Percentiles rank a stretch among this genome's conserved stretches.
phyloP scores from a whole-genome alignment of 2,888 invertebrate genomes.

The Calameuta idolon region DNA sequence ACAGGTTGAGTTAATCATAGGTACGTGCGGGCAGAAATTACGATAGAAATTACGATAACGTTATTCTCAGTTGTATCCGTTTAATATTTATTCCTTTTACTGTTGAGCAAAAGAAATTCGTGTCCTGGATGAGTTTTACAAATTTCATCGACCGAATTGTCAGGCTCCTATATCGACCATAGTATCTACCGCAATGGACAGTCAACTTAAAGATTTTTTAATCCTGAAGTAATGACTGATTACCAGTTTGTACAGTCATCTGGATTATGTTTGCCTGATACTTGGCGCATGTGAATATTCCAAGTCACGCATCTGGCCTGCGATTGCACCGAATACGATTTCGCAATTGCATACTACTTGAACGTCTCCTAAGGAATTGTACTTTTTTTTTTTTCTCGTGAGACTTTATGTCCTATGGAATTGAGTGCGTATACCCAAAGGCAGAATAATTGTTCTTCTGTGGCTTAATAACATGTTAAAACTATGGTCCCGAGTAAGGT shows the following conservation, averaged over 20 bases:
- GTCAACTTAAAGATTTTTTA: background rate
- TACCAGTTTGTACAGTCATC: background rate
- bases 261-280: conserved; percentile 40
- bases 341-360: background rate
- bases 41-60: background rate
- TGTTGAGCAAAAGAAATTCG: background rate
- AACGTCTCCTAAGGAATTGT: background rate
- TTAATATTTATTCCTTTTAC: background rate
- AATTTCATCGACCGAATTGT: background rate
- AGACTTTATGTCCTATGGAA: background rate
- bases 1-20: conserved; percentile 26
- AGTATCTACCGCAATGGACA: background rate
- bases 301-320: conserved; percentile 37
- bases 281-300: conserved; percentile 45
- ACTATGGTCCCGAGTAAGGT: background rate
- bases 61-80: background rate
- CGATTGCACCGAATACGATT: background rate
- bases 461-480: background rate
- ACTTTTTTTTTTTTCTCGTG: background rate
- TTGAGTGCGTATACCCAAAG: background rate
- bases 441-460: background rate
- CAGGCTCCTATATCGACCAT: background rate
- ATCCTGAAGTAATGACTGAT: background rate
- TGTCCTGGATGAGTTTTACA: background rate
- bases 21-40: background rate